Conservation (phyloP, 2,113 vertebrate genomes). For the Echinops telfairi region DNA sequence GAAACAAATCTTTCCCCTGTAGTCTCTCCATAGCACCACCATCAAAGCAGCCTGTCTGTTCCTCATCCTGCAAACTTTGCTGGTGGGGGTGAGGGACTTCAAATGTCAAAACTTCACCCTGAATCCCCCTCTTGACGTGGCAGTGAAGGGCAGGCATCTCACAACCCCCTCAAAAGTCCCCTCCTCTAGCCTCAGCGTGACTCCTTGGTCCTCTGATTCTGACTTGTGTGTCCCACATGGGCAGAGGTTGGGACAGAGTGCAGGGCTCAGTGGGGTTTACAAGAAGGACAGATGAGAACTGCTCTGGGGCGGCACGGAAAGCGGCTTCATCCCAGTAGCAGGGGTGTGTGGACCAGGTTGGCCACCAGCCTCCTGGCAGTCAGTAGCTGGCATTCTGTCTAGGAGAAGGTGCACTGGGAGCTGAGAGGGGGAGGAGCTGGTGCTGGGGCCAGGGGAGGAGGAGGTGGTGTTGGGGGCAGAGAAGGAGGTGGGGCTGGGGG, state of each 20-base stretch:
- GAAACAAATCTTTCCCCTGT: neutral
- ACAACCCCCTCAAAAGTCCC: neutral
- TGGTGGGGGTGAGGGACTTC: neutral
- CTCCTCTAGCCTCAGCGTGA: neutral
- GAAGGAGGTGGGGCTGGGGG: too few relatives aligned
- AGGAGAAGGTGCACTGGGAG: neutral
- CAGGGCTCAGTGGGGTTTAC: neutral
- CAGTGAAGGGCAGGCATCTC: neutral
- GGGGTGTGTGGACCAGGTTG: neutral
- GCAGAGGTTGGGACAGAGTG: neutral
- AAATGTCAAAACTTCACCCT: neutral
- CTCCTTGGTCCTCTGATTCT: neutral
- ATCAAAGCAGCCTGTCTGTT: neutral
- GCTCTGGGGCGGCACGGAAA: accelerated
- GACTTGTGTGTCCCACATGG: neutral
- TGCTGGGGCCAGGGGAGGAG: too few relatives aligned
- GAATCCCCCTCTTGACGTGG: neutral
- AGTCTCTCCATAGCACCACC: neutral
- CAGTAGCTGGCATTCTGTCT: neutral
- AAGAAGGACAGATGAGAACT: neutral
- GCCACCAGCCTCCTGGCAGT: neutral
- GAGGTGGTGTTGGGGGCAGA: too few relatives aligned
- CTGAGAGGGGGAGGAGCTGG: too few relatives aligned
- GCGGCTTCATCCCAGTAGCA: neutral
- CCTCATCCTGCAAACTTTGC: neutral